Percentiles rank a stretch among this genome's conserved stretches.
These are phyloP conservation scores for Slavum lentiscoides DNA, from an alignment of 2,888 invertebrate genomes.

Conservation along the genomic window DNA sequence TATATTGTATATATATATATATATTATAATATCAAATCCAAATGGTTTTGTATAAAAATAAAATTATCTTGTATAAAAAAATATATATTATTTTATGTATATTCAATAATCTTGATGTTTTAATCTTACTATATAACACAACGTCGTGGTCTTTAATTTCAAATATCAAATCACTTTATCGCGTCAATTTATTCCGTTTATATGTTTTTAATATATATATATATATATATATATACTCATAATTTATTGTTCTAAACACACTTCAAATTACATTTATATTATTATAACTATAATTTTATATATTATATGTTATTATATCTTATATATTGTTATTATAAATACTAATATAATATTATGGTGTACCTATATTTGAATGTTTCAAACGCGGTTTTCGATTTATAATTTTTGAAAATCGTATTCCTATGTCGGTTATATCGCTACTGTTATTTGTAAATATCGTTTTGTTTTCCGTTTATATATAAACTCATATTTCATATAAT, in stretches of 20 bases:
- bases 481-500: not conserved
- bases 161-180: not conserved
- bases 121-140: too few relatives aligned
- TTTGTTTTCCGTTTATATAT: constrained; percentile 23
- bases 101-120: too few relatives aligned
- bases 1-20: too few relatives aligned
- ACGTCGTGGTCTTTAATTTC: too few relatives aligned
- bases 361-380: constrained; percentile 10
- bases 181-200: constrained; percentile 25
- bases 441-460: constrained; percentile 19
- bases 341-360: not conserved
- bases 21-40: too few relatives aligned
- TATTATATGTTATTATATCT: not conserved
- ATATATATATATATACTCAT: too few relatives aligned
- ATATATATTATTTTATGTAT: too few relatives aligned
- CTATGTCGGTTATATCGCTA: constrained; percentile 1
- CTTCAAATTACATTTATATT: not conserved
- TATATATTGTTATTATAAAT: constrained; percentile 15
- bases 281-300: not conserved
- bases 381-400: constrained; percentile 22
- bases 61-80: too few relatives aligned
- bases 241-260: not conserved
- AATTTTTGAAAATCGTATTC: constrained; percentile 22
- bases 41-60: too few relatives aligned
- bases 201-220: not conserved